These are phyloP conservation scores for Cotesia typhae DNA, from an alignment of 1,140 invertebrate genomes.

Conservation along the genomic window DNA sequence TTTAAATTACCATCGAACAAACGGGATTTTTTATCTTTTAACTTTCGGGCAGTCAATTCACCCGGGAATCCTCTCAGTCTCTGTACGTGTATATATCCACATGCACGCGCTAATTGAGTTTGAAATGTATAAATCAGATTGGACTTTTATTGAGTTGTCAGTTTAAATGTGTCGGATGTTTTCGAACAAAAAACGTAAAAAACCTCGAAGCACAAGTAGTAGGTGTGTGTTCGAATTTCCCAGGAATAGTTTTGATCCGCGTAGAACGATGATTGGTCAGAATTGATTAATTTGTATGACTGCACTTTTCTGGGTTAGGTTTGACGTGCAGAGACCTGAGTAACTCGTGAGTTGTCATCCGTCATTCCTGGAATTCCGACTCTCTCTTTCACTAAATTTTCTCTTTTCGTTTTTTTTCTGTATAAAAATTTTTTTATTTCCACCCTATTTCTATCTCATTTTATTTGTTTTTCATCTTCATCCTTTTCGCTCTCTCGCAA, in stretches of 20 bases:
- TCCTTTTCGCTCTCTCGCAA: neutral
- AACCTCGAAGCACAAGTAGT: neutral
- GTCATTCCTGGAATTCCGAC: constrained; percentile 9
- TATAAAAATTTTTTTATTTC: neutral
- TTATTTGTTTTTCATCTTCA: neutral
- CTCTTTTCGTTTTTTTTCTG: neutral
- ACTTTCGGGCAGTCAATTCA: too few species aligned
- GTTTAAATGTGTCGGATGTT: too few species aligned
- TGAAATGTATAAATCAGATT: too few species aligned
- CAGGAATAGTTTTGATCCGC: neutral
- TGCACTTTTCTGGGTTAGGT: constrained; percentile 19
- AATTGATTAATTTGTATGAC: constrained; percentile 29
- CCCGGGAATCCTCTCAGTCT: too few species aligned
- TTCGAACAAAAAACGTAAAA: too few species aligned
- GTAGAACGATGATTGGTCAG: constrained; percentile 7
- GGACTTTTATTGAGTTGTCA: too few species aligned
- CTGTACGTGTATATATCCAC: too few species aligned
- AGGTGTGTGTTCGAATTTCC: neutral
- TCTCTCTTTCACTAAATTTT: neutral
- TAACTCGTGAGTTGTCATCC: constrained; percentile 21
- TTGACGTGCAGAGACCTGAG: constrained; percentile 13
- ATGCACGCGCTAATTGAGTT: too few species aligned
- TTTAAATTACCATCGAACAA: too few species aligned
- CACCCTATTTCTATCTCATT: neutral
- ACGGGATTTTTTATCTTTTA: too few species aligned